A percentile compares a stretch with the other conserved stretches of the same genome.
Evolutionary conservation across 2,888 invertebrate genomes (phyloP).

Genomic region (Lepidocyrtinus sp.): DNA sequence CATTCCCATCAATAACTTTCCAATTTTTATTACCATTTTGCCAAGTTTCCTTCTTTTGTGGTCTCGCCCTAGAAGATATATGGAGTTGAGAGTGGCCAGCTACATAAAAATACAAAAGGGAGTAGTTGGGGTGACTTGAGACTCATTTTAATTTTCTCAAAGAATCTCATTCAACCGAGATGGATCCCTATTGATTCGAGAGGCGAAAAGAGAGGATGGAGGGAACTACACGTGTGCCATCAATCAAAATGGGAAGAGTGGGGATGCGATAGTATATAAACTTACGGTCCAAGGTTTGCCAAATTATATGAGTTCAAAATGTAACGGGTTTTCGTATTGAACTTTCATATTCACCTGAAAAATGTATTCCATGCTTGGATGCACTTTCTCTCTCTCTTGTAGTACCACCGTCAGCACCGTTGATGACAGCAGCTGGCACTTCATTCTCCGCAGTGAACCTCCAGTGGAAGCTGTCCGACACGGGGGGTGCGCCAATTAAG

Average conservation of each 20-base stretch:
- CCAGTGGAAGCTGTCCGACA: slow-evolving; percentile 83
- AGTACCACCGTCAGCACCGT: slow-evolving; percentile 84
- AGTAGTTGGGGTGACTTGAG: slow-evolving; percentile 3
- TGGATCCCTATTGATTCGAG: slow-evolving; percentile 73
- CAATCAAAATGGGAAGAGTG: slow-evolving; percentile 73
- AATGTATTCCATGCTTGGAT: background rate
- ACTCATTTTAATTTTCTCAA: background rate
- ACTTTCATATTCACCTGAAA: background rate
- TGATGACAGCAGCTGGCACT: slow-evolving; percentile 82
- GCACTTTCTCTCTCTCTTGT: slow-evolving; percentile 46
- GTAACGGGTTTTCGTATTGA: background rate
- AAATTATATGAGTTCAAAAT: background rate
- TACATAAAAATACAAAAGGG: background rate
- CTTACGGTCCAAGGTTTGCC: slow-evolving; percentile 75
- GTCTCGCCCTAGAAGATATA: background rate
- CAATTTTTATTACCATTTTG: slow-evolving; percentile 29
- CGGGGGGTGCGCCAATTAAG: slow-evolving; percentile 80
- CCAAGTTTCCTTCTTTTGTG: background rate
- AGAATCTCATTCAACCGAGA: slow-evolving; percentile 71
- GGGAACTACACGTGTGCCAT: slow-evolving; percentile 77
- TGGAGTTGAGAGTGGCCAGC: slow-evolving; percentile 1
- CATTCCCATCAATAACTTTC: slow-evolving; percentile 25
- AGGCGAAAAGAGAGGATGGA: slow-evolving; percentile 73
- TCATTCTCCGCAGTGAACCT: slow-evolving; percentile 83
- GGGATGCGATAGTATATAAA: slow-evolving; percentile 75